Conservation (phyloP, 1,140 invertebrate species). For the Drosophila fuyamai region DNA sequence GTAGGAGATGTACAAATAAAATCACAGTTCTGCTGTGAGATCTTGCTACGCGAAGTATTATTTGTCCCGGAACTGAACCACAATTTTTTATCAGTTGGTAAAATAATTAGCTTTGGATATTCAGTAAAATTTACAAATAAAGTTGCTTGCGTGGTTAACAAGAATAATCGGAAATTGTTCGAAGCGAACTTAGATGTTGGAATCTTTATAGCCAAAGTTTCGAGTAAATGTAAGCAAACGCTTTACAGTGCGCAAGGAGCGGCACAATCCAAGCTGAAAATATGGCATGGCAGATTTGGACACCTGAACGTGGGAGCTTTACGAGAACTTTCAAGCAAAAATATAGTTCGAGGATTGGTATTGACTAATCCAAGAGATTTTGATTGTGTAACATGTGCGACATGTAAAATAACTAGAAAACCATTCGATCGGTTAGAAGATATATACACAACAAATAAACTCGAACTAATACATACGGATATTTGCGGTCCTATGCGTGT, state of each 20-base stretch:
- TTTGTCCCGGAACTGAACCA: constrained; percentile 5
- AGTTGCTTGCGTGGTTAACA: background rate
- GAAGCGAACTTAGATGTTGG: background rate
- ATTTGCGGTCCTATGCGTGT: too few relatives aligned
- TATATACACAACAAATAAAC: too few relatives aligned
- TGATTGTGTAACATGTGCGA: too few relatives aligned
- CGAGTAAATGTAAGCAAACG: background rate
- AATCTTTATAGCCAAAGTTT: background rate
- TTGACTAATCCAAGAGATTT: too few relatives aligned
- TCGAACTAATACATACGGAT: too few relatives aligned
- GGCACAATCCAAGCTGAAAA: background rate
- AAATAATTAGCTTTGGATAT: background rate
- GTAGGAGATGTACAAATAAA: background rate
- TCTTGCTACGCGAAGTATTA: constrained; percentile 3
- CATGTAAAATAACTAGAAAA: too few relatives aligned
- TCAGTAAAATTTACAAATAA: constrained; percentile 2
- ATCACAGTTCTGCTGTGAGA: background rate
- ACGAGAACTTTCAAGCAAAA: background rate
- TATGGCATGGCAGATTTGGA: background rate
- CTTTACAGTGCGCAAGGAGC: background rate
- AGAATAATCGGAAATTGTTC: background rate
- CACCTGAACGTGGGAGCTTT: background rate
- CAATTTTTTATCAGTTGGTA: constrained; percentile 2
- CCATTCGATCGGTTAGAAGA: too few relatives aligned
- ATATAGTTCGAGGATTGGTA: too few relatives aligned